Evolutionary conservation across 2,888 invertebrate genomes (phyloP), one percentile per base, ranked within the genome.

Genomic region (Erpobdella octoculata): DNA sequence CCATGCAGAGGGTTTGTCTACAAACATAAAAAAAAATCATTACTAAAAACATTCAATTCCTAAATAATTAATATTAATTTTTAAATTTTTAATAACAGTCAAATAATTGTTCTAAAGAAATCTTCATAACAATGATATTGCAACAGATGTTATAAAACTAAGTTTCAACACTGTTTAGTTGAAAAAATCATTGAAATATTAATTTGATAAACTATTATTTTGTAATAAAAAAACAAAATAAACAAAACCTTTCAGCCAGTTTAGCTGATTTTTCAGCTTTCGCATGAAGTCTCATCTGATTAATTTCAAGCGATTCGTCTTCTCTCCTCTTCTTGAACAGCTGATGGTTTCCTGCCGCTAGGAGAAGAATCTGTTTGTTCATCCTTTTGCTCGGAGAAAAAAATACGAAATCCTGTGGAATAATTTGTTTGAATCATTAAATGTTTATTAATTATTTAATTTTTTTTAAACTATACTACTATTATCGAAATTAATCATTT

Each of bases 301-400:
- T 97, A 75, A 98, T 96, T 79, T 98, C 98, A 82, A 98, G 97
- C 78, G 97, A 96, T 85, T 98, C 98, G 33, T 97, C 96, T 85
- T 97, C 97, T 81, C 97, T 90, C 77, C 98, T 88, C 73, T 97
- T 89, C 96, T 98, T 97, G 86, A 97, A 98, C 79, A 98, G 86
- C 85, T 98, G 97, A 86, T 98, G 97, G 86, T 98, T 98, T 80
- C 97, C 98, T 97, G 98, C 98, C 84, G 98, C 98, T 73, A 98
- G 87, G 72, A 96, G 95, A 78, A 98, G 86, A 83, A 98, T 98
- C 79, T 96, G 89, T 85, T 98, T 98, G 87, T 98, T 98, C 83
- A 97, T 96, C 83, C 96, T 90, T 76, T 98, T 92, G 77, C 96
- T 89, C 58, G 95, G 91, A 71, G 96, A 97, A 85, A 96, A 96